Conservation (phyloP, 2,797 vertebrate species). For the Oreonectes daqikongensis region DNA sequence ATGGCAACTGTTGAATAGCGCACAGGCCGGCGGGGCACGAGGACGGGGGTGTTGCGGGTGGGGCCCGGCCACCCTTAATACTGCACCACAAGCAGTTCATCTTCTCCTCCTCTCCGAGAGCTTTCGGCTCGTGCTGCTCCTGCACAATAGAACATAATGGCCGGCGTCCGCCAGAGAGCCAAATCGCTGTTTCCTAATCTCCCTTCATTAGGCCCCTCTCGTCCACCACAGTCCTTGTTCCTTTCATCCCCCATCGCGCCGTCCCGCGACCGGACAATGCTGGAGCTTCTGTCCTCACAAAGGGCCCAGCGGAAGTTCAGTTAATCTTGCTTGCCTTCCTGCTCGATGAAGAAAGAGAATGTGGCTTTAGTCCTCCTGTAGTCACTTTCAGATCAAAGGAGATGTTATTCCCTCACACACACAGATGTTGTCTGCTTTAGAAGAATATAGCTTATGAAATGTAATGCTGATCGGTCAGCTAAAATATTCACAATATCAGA, state of each 20-base stretch:
- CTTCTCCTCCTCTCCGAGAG: conserved; percentile 52
- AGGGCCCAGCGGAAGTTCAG: conserved; percentile 54
- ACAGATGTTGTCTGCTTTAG: neutral
- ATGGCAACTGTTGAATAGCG: conserved; percentile 63
- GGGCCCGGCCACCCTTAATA: conserved; percentile 45
- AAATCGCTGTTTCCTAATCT: conserved; percentile 62
- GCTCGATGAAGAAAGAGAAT: conserved; percentile 52
- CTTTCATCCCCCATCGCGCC: conserved; percentile 47
- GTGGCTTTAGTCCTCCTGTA: conserved; percentile 52
- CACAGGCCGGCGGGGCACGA: conserved; percentile 30
- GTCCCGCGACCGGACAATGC: conserved; percentile 51
- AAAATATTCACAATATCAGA: neutral
- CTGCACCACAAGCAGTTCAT: conserved; percentile 54
- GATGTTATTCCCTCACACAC: conserved; percentile 8
- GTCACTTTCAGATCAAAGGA: conserved; percentile 53
- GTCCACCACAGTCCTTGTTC: conserved; percentile 40
- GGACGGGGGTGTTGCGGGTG: conserved; percentile 1
- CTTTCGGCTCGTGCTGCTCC: conserved; percentile 58
- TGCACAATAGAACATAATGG: conserved; percentile 59
- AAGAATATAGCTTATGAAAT: neutral
- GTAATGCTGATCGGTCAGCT: neutral
- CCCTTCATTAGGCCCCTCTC: conserved; percentile 56
- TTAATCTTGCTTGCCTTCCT: conserved; percentile 59
- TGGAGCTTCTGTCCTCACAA: conserved; percentile 47
- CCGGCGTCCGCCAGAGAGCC: conserved; percentile 51